Evolutionary conservation across 2,113 vertebrate species (phyloP).

Genomic region (Chlamydotis undulata): DNA sequence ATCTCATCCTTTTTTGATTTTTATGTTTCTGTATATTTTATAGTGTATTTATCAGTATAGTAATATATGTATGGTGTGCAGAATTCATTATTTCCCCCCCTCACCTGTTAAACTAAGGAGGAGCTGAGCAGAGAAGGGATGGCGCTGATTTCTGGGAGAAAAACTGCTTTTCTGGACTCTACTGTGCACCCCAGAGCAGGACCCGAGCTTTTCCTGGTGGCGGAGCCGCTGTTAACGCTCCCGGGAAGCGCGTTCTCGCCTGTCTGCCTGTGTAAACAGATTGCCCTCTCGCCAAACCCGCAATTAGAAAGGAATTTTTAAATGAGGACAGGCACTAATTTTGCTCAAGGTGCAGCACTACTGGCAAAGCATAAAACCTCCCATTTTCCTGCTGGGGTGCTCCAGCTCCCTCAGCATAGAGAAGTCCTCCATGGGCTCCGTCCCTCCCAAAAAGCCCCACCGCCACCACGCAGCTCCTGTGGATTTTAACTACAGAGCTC

Average conservation of each 20-base stretch:
- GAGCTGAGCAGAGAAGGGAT: neutral
- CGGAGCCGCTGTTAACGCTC: neutral
- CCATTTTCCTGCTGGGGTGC: neutral
- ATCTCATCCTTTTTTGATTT: neutral
- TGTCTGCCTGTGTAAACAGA: neutral
- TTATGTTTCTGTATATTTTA: neutral
- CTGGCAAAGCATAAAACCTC: neutral
- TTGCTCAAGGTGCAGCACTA: neutral
- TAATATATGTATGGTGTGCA: neutral
- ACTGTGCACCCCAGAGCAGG: neutral
- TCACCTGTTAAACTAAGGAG: neutral
- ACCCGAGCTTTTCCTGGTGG: neutral
- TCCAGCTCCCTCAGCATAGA: neutral
- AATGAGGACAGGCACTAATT: neutral
- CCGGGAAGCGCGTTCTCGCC: slow-evolving; percentile 21
- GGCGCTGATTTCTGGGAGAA: neutral
- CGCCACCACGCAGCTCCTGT: accelerated
- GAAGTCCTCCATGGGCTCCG: neutral
- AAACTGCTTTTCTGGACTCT: neutral
- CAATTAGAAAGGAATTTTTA: slow-evolving; percentile 54
- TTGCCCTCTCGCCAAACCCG: neutral
- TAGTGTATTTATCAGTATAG: neutral
- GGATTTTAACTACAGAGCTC: neutral
- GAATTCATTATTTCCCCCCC: neutral
- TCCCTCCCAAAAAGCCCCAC: neutral